phyloP scores from a whole-genome alignment of 1,140 invertebrate species.

The Drosophila mauritiana region DNA sequence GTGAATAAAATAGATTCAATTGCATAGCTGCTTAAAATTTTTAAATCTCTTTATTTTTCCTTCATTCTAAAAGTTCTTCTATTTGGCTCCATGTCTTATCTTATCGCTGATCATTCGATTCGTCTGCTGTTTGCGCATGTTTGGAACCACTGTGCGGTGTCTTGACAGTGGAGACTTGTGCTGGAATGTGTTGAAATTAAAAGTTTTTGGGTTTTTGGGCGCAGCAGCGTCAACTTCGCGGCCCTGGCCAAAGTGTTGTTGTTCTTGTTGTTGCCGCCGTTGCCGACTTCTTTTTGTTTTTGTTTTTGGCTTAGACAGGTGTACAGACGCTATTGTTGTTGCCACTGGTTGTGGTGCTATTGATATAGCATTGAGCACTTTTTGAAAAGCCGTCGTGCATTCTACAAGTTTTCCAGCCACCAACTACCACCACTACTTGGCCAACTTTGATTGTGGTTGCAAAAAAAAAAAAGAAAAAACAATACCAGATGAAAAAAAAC shows the following conservation, averaged over 20 bases:
- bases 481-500: not conserved
- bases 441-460: conserved; percentile 48
- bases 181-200: conserved; percentile 82
- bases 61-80: no score
- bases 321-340: conserved; percentile 51
- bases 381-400: conserved; percentile 80
- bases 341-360: conserved; percentile 49
- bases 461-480: conserved; percentile 12
- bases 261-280: conserved; percentile 14
- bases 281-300: conserved; percentile 48
- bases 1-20: no score
- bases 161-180: conserved; percentile 48
- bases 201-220: conserved; percentile 81
- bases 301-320: conserved; percentile 70
- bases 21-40: no score
- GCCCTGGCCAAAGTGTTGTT: conserved; percentile 63
- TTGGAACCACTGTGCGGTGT: conserved; percentile 29
- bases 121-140: not conserved
- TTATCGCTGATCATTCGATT: no score
- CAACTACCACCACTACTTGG: conserved; percentile 22
- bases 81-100: no score
- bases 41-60: no score
- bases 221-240: conserved; percentile 51
- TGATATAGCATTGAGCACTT: conserved; percentile 80
- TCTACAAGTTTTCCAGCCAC: conserved; percentile 74